phyloP scores from a whole-genome alignment of 2,797 vertebrate genomes.

The Antennarius maculatus region DNA sequence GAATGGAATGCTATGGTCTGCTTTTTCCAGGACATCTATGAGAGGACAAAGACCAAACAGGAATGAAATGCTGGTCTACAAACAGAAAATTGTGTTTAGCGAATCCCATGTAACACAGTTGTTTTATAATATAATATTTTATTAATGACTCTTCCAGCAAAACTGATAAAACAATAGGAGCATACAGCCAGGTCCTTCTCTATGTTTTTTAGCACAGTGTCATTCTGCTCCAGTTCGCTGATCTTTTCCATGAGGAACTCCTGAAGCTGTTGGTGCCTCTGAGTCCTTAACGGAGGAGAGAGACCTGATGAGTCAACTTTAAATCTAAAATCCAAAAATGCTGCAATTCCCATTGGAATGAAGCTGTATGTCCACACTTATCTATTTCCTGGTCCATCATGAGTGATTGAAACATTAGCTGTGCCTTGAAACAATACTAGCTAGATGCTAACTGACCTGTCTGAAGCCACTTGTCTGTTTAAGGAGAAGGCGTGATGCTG shows the following conservation, averaged over 20 bases:
- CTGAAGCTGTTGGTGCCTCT: slow-evolving; percentile 83
- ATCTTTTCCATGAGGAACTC: slow-evolving; percentile 84
- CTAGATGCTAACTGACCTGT: slow-evolving; percentile 80
- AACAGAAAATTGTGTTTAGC: slow-evolving; percentile 1
- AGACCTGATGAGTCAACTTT: slow-evolving; percentile 2
- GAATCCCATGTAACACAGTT: background rate
- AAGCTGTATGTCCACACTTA: background rate
- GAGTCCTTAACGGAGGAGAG: slow-evolving; percentile 77
- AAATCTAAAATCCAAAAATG: background rate
- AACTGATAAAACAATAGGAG: slow-evolving; percentile 3
- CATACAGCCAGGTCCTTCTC: slow-evolving; percentile 90
- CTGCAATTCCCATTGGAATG: too few species aligned
- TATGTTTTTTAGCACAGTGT: slow-evolving; percentile 83
- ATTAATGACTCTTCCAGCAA: background rate
- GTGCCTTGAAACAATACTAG: background rate
- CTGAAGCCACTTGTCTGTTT: slow-evolving; percentile 77
- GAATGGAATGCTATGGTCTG: slow-evolving; percentile 77
- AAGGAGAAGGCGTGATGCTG: slow-evolving; percentile 85
- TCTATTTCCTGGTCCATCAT: background rate
- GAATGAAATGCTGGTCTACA: slow-evolving; percentile 5
- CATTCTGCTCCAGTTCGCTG: slow-evolving; percentile 86
- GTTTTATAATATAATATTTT: background rate
- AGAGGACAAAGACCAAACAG: slow-evolving; percentile 39
- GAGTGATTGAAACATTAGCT: background rate
- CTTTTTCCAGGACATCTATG: slow-evolving; percentile 87